Conservation (phyloP, 2,888 invertebrate species). For the Coremacera marginata region DNA sequence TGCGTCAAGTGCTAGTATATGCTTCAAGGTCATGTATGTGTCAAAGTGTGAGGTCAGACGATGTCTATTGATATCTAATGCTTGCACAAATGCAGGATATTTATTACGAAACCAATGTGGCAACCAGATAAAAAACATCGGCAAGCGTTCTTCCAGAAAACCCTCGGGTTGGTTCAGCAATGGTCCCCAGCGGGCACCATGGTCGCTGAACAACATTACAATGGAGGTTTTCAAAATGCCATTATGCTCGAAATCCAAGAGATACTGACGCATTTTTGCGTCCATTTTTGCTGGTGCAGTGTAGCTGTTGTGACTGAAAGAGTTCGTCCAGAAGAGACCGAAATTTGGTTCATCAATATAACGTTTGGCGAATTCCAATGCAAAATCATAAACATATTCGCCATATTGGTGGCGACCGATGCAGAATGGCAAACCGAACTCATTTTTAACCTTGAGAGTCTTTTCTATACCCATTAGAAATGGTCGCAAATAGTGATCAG, state of each 20-base stretch:
- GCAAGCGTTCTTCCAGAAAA: conserved; percentile 83
- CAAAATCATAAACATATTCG: conserved; percentile 78
- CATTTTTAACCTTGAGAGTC: conserved; percentile 69
- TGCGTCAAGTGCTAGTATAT: conserved; percentile 71
- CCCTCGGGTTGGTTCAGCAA: conserved; percentile 76
- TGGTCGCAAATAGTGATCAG: conserved; percentile 85
- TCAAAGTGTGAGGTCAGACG: conserved; percentile 80
- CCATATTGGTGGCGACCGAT: conserved; percentile 74
- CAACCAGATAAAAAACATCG: conserved; percentile 78
- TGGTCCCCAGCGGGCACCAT: conserved; percentile 81
- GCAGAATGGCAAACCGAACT: conserved; percentile 72
- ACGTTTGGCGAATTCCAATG: conserved; percentile 75
- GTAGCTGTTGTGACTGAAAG: conserved; percentile 79
- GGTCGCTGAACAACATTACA: conserved; percentile 81
- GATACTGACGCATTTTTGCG: conserved; percentile 72
- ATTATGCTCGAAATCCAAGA: conserved; percentile 72
- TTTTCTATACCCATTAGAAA: conserved; percentile 78
- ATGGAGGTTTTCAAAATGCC: conserved; percentile 76
- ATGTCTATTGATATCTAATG: conserved; percentile 74
- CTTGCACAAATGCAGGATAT: conserved; percentile 71
- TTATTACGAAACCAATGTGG: conserved; percentile 74
- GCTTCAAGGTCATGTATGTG: conserved; percentile 76
- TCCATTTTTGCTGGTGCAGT: conserved; percentile 78
- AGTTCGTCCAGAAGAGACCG: conserved; percentile 84
- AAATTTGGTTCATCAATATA: conserved; percentile 75